Base-by-base conservation (phyloP, 2,797 vertebrate species). In the Otolemur crassicaudatus region DNA sequence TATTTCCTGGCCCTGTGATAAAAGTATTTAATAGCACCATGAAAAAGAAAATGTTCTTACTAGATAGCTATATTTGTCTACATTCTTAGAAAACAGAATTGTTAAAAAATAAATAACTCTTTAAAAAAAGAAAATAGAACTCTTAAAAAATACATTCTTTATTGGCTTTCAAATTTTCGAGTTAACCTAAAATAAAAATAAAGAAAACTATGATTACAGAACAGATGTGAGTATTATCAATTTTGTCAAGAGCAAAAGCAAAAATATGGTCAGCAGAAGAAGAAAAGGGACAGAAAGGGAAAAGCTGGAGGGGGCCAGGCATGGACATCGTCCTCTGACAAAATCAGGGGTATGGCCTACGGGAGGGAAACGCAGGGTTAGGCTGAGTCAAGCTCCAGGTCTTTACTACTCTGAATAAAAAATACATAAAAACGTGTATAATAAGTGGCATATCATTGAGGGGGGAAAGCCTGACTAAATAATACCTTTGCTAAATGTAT, bases 131-230 rank as follows among this genome's bases (percentile, higher is more conserved):
- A 43, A 43, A 43, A 43, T 43, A 7, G 1, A 43, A 43, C 6
- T 43, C 40, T 40, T 40, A 40, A 43, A 43, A 43, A 43, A 43
- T 43, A 40, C 5, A 40, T 7, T 84, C n/a, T 37, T 79, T 70
- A 90, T 11, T 63, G 70, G 60, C 53, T 93, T 61, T 67, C 14
- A 53, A 16, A 17, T 67, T 91, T 80, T 40, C 46, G 56, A 75
- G 49, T 87, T 46, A 81, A 90, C 3, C 81, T 75, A 77, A 87
- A 90, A 89, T 31, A n/a, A 81, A 93, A 88, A 75, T 53, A 92
- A 79, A 87, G 60, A 96, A 91, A 83, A 72, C 4, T 29, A 88
- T 19, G 23, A 46, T 70, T 65, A 79, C 31, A 75, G 60, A 83
- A 46, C n/a, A 82, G 14, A 92, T 58, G 1, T 29, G 63, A 75